Conservation (phyloP, 2,113 vertebrate species). For the Balaenoptera acutorostrata region DNA sequence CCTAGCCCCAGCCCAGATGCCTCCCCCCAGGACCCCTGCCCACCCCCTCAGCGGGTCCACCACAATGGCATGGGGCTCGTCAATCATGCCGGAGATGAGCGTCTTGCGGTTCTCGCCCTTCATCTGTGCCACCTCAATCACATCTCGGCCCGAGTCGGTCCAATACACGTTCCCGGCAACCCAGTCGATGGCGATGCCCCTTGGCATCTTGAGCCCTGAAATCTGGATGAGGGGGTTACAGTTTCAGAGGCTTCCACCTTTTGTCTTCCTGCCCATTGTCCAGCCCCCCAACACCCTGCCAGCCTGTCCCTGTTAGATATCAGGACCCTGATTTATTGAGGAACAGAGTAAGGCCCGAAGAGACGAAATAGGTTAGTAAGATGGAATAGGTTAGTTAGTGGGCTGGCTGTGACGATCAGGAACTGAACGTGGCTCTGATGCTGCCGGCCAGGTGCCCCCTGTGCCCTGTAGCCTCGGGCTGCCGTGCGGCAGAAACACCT, state of each 20-base stretch:
- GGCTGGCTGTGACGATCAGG: not conserved
- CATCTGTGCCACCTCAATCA: conserved; percentile 97
- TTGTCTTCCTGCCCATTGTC: not conserved
- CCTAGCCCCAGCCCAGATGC: not conserved
- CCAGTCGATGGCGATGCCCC: conserved; percentile 97
- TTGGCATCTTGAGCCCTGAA: conserved; percentile 93
- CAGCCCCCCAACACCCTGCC: not conserved
- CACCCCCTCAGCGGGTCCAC: conserved; percentile 94
- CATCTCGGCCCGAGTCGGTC: conserved; percentile 96
- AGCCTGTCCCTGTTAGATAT: not conserved
- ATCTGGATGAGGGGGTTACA: conserved; percentile 80
- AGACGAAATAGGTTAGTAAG: not conserved
- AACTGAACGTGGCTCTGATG: not conserved
- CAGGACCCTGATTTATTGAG: not conserved
- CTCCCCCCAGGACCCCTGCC: conserved; percentile 73
- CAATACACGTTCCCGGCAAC: conserved; percentile 97
- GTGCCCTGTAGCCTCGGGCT: not conserved
- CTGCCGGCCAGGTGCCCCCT: rapidly evolving
- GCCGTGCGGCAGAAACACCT: not conserved
- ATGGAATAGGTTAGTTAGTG: not conserved
- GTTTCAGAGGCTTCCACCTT: not conserved
- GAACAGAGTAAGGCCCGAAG: not conserved
- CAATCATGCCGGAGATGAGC: conserved; percentile 97
- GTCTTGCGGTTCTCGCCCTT: conserved; percentile 96
- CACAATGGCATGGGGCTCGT: conserved; percentile 95